These are phyloP conservation scores for Heliconius ethilla DNA, from an alignment of 2,888 invertebrate genomes.

Conservation along the genomic window DNA sequence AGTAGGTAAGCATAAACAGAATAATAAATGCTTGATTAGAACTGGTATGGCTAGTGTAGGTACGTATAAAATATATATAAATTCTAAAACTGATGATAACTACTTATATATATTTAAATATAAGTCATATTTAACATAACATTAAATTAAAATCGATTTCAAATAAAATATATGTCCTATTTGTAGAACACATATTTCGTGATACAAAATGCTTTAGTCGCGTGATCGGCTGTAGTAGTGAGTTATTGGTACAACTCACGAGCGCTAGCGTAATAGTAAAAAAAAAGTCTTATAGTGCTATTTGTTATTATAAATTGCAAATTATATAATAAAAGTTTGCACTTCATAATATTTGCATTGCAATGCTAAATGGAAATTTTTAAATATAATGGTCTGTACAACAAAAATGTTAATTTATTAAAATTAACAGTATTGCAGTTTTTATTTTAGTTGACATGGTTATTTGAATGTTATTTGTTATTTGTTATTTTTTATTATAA, in stretches of 20 bases:
- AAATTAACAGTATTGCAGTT: not conserved
- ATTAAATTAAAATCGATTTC: conserved; percentile 31
- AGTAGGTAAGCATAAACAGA: too few species aligned
- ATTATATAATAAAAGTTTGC: not conserved
- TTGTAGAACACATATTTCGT: conserved; percentile 50
- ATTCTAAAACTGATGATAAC: too few species aligned
- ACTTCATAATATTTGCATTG: not conserved
- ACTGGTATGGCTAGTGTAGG: not conserved
- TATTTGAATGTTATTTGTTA: too few species aligned
- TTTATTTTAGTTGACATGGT: not conserved
- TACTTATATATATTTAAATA: too few species aligned
- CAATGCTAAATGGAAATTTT: not conserved
- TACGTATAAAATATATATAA: too few species aligned
- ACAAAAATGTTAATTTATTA: too few species aligned
- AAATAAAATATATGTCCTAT: conserved; percentile 37
- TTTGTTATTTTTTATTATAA: not conserved
- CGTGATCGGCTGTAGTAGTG: conserved; percentile 58
- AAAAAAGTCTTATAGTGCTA: not conserved
- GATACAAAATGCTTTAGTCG: conserved; percentile 64
- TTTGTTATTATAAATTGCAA: conserved; percentile 10
- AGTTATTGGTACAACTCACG: conserved; percentile 44
- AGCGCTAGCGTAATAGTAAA: conserved; percentile 29
- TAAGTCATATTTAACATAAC: not conserved
- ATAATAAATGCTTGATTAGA: not conserved
- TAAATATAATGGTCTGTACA: not conserved